Percentiles rank a stretch among this genome's conserved stretches.
Conservation (phyloP, 2,888 invertebrate species). For the Colletes collaris region DNA sequence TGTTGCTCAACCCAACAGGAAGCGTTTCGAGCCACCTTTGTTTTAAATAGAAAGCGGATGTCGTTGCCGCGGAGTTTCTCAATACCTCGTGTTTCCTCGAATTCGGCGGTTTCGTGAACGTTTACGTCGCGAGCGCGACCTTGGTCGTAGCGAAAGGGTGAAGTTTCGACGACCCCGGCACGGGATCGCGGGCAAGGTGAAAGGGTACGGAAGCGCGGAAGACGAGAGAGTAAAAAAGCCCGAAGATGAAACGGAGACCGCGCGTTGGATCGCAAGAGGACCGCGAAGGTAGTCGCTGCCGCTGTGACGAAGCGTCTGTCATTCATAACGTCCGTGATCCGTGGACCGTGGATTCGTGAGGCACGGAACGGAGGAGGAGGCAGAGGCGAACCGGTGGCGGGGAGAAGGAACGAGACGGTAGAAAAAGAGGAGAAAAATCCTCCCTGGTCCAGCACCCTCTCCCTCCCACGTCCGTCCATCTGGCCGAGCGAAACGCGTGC, state of each 20-base stretch:
- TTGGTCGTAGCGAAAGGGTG: no score
- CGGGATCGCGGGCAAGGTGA: not conserved
- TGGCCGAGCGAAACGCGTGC: constrained; percentile 51
- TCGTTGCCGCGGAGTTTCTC: no score
- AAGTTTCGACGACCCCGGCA: not conserved
- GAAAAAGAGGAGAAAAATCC: constrained; percentile 43
- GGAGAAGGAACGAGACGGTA: constrained; percentile 1
- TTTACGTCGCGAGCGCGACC: no score
- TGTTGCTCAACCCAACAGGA: no score
- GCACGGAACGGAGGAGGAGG: constrained; percentile 11
- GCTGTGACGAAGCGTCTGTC: constrained; percentile 68
- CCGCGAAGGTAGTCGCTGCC: constrained; percentile 42
- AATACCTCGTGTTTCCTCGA: no score
- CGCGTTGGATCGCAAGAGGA: constrained; percentile 15
- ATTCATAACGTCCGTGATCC: constrained; percentile 66
- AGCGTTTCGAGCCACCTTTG: no score
- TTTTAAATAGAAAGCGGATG: no score
- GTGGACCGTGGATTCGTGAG: constrained; percentile 41
- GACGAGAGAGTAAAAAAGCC: not conserved
- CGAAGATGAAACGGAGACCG: constrained; percentile 4
- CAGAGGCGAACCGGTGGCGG: not conserved
- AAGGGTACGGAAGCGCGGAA: not conserved
- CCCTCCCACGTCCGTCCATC: constrained; percentile 50
- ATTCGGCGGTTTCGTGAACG: no score
- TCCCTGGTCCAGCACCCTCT: constrained; percentile 11